Conservation (phyloP, 2,888 invertebrate species). For the Caenorhabditis sp. region DNA sequence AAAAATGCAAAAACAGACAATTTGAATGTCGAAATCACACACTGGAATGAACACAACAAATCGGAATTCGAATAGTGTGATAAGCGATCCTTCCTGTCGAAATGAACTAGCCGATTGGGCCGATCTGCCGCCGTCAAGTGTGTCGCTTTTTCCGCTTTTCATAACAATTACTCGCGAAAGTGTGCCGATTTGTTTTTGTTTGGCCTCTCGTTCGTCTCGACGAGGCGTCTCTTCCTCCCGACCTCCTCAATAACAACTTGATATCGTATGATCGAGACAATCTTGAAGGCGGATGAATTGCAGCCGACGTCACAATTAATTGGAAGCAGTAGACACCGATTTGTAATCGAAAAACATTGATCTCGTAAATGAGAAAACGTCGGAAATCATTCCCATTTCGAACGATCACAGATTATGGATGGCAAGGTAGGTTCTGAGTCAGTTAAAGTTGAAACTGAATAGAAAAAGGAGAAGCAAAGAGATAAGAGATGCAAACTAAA, state of each 20-base stretch:
- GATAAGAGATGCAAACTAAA: not conserved
- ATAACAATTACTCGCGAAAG: constrained; percentile 9
- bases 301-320: constrained; percentile 19
- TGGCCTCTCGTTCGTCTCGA: constrained; percentile 4
- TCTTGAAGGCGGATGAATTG: constrained; percentile 4
- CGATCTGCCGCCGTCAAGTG: not conserved
- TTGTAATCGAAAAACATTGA: not conserved
- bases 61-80: no score
- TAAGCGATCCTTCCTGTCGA: no score
- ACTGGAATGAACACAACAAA: no score
- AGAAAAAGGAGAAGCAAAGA: not conserved
- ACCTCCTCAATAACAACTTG: constrained; percentile 40
- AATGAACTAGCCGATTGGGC: not conserved
- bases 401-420: not conserved
- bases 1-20: not conserved
- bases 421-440: no score
- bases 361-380: not conserved
- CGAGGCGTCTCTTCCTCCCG: not conserved
- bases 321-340: not conserved
- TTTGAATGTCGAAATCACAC: constrained; percentile 5
- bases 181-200: constrained; percentile 26
- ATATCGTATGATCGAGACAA: constrained; percentile 32
- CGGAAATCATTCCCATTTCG: not conserved
- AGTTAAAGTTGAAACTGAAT: not conserved
- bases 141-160: not conserved